Evolutionary conservation across 2,888 invertebrate genomes (phyloP), one percentile per base, ranked within the genome.

Genomic region (Noctua pronuba): DNA sequence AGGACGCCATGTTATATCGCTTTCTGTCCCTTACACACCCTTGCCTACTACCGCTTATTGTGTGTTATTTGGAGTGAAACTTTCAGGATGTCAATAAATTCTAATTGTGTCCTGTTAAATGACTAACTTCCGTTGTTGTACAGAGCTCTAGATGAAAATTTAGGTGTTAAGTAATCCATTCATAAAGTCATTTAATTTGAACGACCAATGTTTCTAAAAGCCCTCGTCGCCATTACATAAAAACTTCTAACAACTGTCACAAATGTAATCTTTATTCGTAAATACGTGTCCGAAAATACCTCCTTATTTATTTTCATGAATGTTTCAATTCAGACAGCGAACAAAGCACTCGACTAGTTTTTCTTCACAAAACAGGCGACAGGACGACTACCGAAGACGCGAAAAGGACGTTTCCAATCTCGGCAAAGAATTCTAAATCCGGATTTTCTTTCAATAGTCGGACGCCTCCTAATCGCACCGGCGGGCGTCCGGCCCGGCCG

Each of bases 401-500:
- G 73, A 83, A 83, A 77, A 79, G 64, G 77, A 75, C 79, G 76
- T 86, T 84, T 85, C 79, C 86, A 86, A 86, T 87, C 81, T 81
- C 74, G 24, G 62, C 55, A 73, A 79, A 87, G 77, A 75, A 75
- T 77, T 86, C 82, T 86, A 87, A 87, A 87, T 81, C 86, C 88
- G 88, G 86, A 84, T 87, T 87, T 84, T 75, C 86, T 84, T 86
- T 87, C 79, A 79, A 84, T 84, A 87, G 81, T 70, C 75, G 73
- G 73, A 84, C 72, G 81, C 82, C 38, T 78, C 58, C 67, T 84
- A 80, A 85, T 79, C 81, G 83, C 44, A 58, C 69, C 62, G 76
- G 35, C 76, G 70, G n/a, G 55, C 75, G 75, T 72, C 72, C 85
- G 76, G 58, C 49, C 79, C 77, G 79, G 55, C 64, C 80, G 38